phyloP scores from a whole-genome alignment of 2,888 invertebrate genomes.

The Ptilodon capucinus region DNA sequence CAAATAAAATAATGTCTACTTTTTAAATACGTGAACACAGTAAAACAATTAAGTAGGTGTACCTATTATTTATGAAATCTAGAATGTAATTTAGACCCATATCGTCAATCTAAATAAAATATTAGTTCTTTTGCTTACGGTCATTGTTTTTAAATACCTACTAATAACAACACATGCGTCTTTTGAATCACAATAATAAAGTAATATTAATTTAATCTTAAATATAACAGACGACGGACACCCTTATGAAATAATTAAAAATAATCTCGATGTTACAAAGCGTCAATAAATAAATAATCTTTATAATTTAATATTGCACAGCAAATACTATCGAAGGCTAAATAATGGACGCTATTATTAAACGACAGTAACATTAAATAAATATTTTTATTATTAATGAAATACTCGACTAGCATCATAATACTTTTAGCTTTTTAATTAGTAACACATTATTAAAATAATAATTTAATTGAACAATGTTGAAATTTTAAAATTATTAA shows the following conservation, averaged over 20 bases:
- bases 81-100: too few species aligned
- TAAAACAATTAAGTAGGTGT: too few species aligned
- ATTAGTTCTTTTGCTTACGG: too few species aligned
- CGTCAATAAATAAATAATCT: background rate
- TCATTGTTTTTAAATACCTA: too few species aligned
- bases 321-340: conserved; percentile 62
- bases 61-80: too few species aligned
- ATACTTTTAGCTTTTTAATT: conserved; percentile 61
- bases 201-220: background rate
- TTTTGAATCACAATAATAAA: too few species aligned
- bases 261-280: background rate
- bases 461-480: conserved; percentile 41
- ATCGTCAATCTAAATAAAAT: too few species aligned
- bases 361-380: conserved; percentile 32
- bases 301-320: conserved; percentile 54
- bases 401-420: conserved; percentile 76
- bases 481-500: conserved; percentile 19
- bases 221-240: background rate
- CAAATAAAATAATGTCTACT: too few species aligned
- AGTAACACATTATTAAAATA: conserved; percentile 39
- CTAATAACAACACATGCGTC: too few species aligned
- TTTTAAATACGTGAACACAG: too few species aligned
- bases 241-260: background rate
- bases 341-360: conserved; percentile 56
- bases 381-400: conserved; percentile 38